Evolutionary conservation across 1,140 invertebrate genomes (phyloP), one percentile per base, ranked within the genome.

Genomic region (Drosophila repleta): DNA sequence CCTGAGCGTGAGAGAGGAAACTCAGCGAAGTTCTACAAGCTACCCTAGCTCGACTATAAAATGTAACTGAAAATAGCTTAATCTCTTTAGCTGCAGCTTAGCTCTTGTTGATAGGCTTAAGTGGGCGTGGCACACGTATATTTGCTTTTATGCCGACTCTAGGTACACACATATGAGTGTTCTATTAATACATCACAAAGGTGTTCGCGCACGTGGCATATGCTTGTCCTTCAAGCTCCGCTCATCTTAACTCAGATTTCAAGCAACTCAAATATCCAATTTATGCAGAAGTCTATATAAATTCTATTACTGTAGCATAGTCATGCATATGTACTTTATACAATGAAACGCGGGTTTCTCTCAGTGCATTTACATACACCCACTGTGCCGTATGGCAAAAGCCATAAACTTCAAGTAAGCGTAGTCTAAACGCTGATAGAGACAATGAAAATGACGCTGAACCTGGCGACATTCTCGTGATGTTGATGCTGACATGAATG

Each of bases 371-470:
- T 0, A 39, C 37, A 3, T 1, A 5, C 39, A 41, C 26, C 26
- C 26, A 29, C 29, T 41, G n/a, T 13, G 39, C 39, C 39, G 4
- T 35, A 13, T 35, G 32, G 5, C 7, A 35, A 35, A 10, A 55
- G 35, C 11, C 52, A 17, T 24, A 51, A 39, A 51, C 68, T 78
- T 85, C 60, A 72, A 68, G 74, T 75, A 75, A 81, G 70, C 81
- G 66, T 78, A 68, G 60, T 75, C 82, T 85, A 85, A 85, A 87
- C 71, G 74, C 48, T 82, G 72, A 65, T 78, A 70, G 41, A 68
- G 69, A 69, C 67, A 15, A n/a, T 51, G 69, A 69, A 60, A 15
- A 10, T 51, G 67, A 48, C 17, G 35, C 7, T 26, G 35, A 10
- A 43, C n/a, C 10, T 18, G 51, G 7, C 17, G 29, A 8, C 18